Conservation (phyloP, 2,113 vertebrate genomes). For the Neopipo cinnamomea region DNA sequence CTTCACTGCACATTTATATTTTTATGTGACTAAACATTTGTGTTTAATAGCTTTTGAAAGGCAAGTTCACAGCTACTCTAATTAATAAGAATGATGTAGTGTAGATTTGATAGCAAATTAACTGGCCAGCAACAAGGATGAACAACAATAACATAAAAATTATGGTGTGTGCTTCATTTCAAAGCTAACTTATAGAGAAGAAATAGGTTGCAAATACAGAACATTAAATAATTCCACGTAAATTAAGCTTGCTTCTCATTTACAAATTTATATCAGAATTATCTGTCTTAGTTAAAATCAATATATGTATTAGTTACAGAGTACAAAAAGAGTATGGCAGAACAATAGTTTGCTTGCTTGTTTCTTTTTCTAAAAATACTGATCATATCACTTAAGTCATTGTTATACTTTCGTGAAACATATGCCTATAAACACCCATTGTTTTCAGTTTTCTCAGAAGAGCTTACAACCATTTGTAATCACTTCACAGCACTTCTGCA, state of each 20-base stretch:
- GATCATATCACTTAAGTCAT: not conserved
- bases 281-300: not conserved
- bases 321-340: not conserved
- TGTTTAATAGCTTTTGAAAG: slow-evolving; percentile 58
- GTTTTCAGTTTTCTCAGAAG: not conserved
- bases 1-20: slow-evolving; percentile 29
- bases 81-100: slow-evolving; percentile 63
- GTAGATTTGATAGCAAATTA: slow-evolving; percentile 67
- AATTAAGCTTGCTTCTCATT: slow-evolving; percentile 23
- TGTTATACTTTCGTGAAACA: not conserved
- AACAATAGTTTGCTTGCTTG: not conserved
- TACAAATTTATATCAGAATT: slow-evolving; percentile 13
- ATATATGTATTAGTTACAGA: not conserved
- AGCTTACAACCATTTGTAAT: not conserved
- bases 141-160: slow-evolving; percentile 60
- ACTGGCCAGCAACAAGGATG: slow-evolving; percentile 41
- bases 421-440: not conserved
- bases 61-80: not conserved
- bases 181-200: slow-evolving; percentile 58
- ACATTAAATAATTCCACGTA: slow-evolving; percentile 37
- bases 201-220: slow-evolving; percentile 25
- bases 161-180: slow-evolving; percentile 35
- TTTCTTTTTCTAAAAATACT: slow-evolving; percentile 5
- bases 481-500: not conserved
- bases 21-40: slow-evolving; percentile 21